phyloP scores from a whole-genome alignment of 2,113 vertebrate genomes.

The Maccullochella peelii region DNA sequence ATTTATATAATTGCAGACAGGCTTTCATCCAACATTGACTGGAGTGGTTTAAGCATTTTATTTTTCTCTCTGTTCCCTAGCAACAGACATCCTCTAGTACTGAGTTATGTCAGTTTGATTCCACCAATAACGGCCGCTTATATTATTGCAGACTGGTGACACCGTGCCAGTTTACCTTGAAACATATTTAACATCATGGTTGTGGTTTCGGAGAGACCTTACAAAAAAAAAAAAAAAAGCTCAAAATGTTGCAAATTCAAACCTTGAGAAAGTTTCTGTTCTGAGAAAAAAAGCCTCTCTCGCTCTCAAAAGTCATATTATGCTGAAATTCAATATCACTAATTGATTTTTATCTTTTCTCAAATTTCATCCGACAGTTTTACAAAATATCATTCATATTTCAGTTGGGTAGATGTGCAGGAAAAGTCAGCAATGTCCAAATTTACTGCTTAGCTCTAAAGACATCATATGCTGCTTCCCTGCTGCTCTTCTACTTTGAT shows the following conservation, averaged over 20 bases:
- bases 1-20: slow-evolving; percentile 85
- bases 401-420: background rate
- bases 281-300: background rate
- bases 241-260: background rate
- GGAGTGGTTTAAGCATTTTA: slow-evolving; percentile 83
- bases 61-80: slow-evolving; percentile 85
- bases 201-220: background rate
- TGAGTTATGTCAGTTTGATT: slow-evolving; percentile 79
- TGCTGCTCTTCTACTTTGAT: slow-evolving; percentile 69
- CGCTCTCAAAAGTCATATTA: background rate
- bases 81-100: slow-evolving; percentile 81
- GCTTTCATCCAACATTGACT: slow-evolving; percentile 81
- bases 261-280: background rate
- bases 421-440: slow-evolving; percentile 24
- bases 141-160: slow-evolving; percentile 47
- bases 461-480: slow-evolving; percentile 30
- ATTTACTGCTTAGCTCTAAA: slow-evolving; percentile 15
- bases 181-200: slow-evolving; percentile 28
- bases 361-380: background rate
- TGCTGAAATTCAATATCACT: background rate
- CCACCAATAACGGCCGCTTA: slow-evolving; percentile 70
- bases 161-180: background rate
- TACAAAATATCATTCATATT: background rate
- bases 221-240: background rate
- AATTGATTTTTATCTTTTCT: background rate